Conservation (phyloP, 2,888 invertebrate species). For the Stenichneumon culpator region DNA sequence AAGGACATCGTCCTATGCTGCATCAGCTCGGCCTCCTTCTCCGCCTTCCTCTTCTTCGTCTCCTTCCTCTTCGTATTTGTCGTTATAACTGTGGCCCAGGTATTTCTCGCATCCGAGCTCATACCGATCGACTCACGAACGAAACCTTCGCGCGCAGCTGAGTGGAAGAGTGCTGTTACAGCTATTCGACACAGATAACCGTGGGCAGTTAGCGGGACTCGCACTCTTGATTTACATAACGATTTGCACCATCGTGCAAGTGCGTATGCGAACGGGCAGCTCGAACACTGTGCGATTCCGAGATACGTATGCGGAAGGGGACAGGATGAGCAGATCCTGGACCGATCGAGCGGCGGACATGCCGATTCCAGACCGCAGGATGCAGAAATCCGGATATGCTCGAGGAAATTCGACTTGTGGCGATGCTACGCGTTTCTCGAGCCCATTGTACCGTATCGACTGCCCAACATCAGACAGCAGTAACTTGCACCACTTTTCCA, state of each 20-base stretch:
- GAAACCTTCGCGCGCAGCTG: slow-evolving; percentile 39
- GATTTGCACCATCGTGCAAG: slow-evolving; percentile 67
- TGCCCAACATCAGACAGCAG: not conserved
- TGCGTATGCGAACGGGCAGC: not conserved
- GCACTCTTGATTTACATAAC: slow-evolving; percentile 80
- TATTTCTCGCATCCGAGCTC: slow-evolving; percentile 24
- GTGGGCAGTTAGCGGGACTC: slow-evolving; percentile 80
- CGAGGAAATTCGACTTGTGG: not conserved
- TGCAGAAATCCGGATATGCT: not conserved
- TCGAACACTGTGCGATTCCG: not conserved
- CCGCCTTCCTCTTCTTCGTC: slow-evolving; percentile 13
- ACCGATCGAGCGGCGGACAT: not conserved
- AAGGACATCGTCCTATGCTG: slow-evolving; percentile 17
- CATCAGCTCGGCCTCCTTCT: slow-evolving; percentile 1
- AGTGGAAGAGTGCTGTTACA: slow-evolving; percentile 77
- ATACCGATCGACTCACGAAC: not conserved
- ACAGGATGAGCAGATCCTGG: not conserved
- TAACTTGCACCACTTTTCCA: not conserved
- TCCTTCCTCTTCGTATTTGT: slow-evolving; percentile 20
- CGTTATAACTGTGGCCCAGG: slow-evolving; percentile 40
- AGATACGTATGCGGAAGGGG: not conserved
- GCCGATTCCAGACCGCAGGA: not conserved
- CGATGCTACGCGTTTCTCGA: not conserved
- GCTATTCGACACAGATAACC: slow-evolving; percentile 83
- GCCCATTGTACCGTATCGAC: not conserved